Conservation (phyloP, 2,888 invertebrate genomes). For the Cheilosia vernalis region DNA sequence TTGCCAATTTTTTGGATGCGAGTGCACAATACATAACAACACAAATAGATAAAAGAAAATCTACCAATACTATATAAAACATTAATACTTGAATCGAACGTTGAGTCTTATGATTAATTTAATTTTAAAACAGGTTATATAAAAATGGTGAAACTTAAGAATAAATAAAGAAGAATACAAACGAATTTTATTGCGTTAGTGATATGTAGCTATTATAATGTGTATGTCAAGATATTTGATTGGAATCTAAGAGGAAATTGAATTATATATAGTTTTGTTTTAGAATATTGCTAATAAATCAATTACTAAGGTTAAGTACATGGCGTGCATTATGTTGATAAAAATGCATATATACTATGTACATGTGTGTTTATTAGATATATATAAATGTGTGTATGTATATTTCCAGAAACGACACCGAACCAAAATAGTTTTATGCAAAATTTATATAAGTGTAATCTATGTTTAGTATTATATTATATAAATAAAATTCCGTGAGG, state of each 20-base stretch:
- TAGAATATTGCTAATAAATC: conserved; percentile 65
- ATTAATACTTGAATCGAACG: conserved; percentile 73
- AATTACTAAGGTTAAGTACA: conserved; percentile 64
- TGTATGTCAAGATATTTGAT: conserved; percentile 42
- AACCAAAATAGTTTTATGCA: conserved; percentile 75
- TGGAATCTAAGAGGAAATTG: conserved; percentile 47
- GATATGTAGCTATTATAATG: conserved; percentile 65
- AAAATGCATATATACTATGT: conserved; percentile 55
- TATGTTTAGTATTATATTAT: conserved; percentile 61
- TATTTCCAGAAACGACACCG: conserved; percentile 70
- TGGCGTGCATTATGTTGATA: conserved; percentile 41
- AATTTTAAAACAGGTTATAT: conserved; percentile 77
- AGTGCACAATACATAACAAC: conserved; percentile 55
- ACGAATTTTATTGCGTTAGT: conserved; percentile 75
- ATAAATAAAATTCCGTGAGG: conserved; percentile 60
- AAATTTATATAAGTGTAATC: conserved; percentile 72
- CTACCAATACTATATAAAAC: conserved; percentile 29
- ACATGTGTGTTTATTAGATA: conserved; percentile 65
- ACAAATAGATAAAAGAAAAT: conserved; percentile 34
- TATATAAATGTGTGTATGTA: conserved; percentile 50
- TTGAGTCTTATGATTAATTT: conserved; percentile 77
- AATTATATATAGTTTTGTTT: conserved; percentile 36
- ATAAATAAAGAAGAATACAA: conserved; percentile 49
- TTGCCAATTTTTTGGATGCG: conserved; percentile 72
- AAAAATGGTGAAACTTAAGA: conserved; percentile 48